Evolutionary conservation across 2,113 vertebrate genomes (phyloP), one percentile per base, ranked within the genome.

Genomic region (Tapirus terrestris): DNA sequence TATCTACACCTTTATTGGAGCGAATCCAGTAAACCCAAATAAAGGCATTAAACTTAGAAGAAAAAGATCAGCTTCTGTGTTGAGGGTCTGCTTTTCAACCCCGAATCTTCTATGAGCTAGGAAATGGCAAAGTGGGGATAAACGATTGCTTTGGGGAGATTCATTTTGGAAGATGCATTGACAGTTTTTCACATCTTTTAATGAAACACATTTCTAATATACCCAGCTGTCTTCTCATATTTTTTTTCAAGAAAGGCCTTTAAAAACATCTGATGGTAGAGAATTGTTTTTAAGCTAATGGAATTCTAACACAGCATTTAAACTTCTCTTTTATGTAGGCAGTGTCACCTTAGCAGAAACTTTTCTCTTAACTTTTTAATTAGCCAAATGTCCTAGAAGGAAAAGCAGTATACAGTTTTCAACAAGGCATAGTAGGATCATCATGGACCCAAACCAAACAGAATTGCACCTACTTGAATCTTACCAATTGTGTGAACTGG

Each of bases 281-380:
- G 48, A 65, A 31, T 39, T 83, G 58, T 90, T 96, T 93, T 73
- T 77, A 83, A 88, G 51, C 36, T 63, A 84, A 48, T 81, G 33
- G 29, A 45, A 89, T 65, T 94, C 56, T 51, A 56, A 80, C 39
- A n/a, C 8, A 94, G 39, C 5, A 56, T 48, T 84, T 70, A 72
- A 76, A 43, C 12, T 91, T 90, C 68, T 81, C 51, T 89, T 87
- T 81, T 83, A 51, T 10, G 43, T 16, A 45, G 20, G 25, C 11
- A 36, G 2, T 53, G 48, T 83, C 58, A 86, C 39, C 60, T 60
- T 73, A 65, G 73, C 58, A 75, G 36, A 79, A 75, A 83, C 4
- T 85, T 89, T 77, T 48, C 48, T 63, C 45, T 33, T n/a, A 31
- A 43, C 20, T 65, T 90, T 97, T 91, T 70, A 84, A 90, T 60